A percentile compares a stretch with the other conserved stretches of the same genome.
Conservation (phyloP, 2,113 vertebrate species). For the Mobula birostris region DNA sequence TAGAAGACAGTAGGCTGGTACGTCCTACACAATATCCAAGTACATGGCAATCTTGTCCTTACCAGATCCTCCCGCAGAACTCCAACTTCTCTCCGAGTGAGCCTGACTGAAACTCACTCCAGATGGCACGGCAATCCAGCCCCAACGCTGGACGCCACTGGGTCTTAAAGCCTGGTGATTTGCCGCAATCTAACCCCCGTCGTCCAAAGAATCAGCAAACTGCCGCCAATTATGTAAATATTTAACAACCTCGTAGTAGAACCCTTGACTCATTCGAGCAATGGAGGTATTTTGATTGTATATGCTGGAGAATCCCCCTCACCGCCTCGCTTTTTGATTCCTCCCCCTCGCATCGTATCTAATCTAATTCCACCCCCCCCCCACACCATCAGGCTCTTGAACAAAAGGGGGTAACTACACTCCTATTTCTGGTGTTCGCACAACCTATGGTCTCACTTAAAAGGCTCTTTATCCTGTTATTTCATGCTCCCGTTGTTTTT, state of each 20-base stretch:
- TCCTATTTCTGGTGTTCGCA: no score
- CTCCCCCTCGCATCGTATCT: not conserved
- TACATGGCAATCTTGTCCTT: not conserved
- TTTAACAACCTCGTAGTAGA: not conserved
- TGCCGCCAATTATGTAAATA: not conserved
- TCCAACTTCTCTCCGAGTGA: not conserved
- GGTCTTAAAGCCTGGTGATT: slow-evolving; percentile 28
- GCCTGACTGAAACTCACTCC: slow-evolving; percentile 7
- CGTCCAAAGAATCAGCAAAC: not conserved
- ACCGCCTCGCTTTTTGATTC: not conserved
- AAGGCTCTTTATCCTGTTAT: no score
- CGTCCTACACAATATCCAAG: not conserved
- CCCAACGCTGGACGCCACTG: not conserved
- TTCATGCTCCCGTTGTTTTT: no score
- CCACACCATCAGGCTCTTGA: no score
- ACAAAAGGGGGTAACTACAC: no score
- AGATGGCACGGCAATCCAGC: not conserved
- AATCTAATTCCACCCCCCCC: no score
- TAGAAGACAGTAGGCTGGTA: no score
- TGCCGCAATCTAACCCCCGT: not conserved
- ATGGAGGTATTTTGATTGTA: not conserved
- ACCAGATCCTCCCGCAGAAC: slow-evolving; percentile 1
- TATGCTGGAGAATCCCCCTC: no score
- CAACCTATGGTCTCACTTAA: no score
- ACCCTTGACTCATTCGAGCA: not conserved